Conservation (phyloP, 1,140 invertebrate genomes). For the Diploscapter pachys region DNA sequence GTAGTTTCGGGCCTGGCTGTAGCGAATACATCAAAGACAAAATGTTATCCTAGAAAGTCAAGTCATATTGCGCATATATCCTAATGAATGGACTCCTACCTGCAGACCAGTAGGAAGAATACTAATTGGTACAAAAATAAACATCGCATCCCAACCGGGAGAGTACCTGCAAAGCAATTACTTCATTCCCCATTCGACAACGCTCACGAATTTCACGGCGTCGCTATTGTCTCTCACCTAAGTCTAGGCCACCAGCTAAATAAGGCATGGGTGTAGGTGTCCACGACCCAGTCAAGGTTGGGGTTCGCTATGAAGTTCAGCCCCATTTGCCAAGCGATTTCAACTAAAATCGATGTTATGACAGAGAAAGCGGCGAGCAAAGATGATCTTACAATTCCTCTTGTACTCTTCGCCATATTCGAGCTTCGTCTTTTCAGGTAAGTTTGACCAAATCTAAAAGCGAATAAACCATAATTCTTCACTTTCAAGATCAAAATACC, state of each 20-base stretch:
- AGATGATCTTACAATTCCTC: constrained; percentile 41
- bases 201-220: not conserved
- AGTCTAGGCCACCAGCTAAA: constrained; percentile 45
- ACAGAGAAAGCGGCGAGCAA: too few species aligned
- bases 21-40: too few species aligned
- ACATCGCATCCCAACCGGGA: constrained; percentile 49
- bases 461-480: too few species aligned
- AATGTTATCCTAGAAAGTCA: too few species aligned
- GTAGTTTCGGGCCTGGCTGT: too few species aligned
- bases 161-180: constrained; percentile 13
- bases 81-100: too few species aligned
- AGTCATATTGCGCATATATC: too few species aligned
- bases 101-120: constrained; percentile 25
- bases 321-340: constrained; percentile 33
- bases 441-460: constrained; percentile 37
- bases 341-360: constrained; percentile 38
- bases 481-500: too few species aligned
- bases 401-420: constrained; percentile 56
- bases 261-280: constrained; percentile 57
- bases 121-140: constrained; percentile 50
- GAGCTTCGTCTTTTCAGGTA: constrained; percentile 35
- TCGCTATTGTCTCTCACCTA: constrained; percentile 35
- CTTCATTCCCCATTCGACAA: too few species aligned
- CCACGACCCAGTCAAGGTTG: constrained; percentile 47
- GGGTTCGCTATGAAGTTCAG: constrained; percentile 33